These are phyloP conservation scores for Tenthredo scrophulariae DNA, from an alignment of 2,888 invertebrate genomes.

Conservation along the genomic window DNA sequence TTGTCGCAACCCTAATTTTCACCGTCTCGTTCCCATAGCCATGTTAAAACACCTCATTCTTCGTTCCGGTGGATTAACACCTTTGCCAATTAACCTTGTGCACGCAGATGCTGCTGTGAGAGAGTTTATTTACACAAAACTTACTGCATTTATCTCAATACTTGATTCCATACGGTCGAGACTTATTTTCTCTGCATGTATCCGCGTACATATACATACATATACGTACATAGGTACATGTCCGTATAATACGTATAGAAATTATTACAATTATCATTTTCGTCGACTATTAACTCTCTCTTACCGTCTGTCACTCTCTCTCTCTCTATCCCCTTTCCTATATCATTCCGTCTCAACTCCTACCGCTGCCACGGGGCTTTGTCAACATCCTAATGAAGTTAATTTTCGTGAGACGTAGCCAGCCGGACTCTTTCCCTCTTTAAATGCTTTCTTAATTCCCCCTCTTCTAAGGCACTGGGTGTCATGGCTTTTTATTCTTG, in stretches of 20 bases:
- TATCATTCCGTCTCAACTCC: not conserved
- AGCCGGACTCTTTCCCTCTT: constrained; percentile 14
- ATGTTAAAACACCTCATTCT: constrained; percentile 13
- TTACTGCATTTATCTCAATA: not conserved
- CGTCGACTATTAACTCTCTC: constrained; percentile 29
- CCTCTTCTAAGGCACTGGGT: not conserved
- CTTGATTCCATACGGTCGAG: not conserved
- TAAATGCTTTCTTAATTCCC: constrained; percentile 22
- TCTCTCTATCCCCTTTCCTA: not conserved
- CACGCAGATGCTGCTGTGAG: too few relatives aligned
- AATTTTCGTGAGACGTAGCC: constrained; percentile 64
- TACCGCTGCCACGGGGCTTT: constrained; percentile 55
- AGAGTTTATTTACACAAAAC: not conserved
- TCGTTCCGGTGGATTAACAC: constrained; percentile 8
- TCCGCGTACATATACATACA: not conserved
- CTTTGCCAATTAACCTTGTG: constrained; percentile 1
- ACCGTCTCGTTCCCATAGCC: not conserved
- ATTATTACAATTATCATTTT: constrained; percentile 65
- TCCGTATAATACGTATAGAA: not conserved
- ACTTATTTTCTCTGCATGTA: not conserved
- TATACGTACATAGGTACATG: not conserved
- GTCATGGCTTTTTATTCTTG: not conserved
- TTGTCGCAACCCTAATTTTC: constrained; percentile 26
- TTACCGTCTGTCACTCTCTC: not conserved
- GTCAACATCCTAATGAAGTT: constrained; percentile 66